A percentile compares a stretch with the other conserved stretches of the same genome.
These are phyloP conservation scores for Hyperoplus immaculatus DNA, from an alignment of 2,797 vertebrate species.

Conservation along the genomic window DNA sequence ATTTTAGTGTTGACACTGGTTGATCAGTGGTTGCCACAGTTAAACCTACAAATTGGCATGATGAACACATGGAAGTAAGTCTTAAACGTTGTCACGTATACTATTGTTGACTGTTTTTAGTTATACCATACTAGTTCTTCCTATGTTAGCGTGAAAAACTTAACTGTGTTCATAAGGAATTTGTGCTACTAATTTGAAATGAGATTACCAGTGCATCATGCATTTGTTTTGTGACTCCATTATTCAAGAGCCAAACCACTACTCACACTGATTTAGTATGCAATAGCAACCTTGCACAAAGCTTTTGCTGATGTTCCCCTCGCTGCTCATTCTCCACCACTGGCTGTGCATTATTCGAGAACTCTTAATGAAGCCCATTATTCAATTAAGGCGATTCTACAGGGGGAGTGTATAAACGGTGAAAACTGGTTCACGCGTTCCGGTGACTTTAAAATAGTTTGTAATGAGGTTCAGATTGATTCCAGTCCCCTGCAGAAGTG, in stretches of 20 bases:
- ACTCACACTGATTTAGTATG: slow-evolving; percentile 35
- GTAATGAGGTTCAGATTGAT: slow-evolving; percentile 76
- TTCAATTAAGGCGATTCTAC: slow-evolving; percentile 68
- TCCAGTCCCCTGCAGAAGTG: slow-evolving; percentile 44
- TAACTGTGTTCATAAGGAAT: slow-evolving; percentile 8
- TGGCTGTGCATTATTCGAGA: slow-evolving; percentile 53
- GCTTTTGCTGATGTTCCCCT: slow-evolving; percentile 47
- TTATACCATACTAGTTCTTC: not conserved
- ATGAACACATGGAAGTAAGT: not conserved
- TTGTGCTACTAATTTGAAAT: slow-evolving; percentile 12
- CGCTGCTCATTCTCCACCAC: slow-evolving; percentile 44
- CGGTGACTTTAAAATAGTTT: slow-evolving; percentile 55
- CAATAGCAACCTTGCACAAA: slow-evolving; percentile 37
- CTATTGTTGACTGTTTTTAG: not conserved
- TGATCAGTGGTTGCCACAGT: not conserved
- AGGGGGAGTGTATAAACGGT: slow-evolving; percentile 17
- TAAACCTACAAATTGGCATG: not conserved
- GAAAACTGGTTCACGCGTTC: slow-evolving; percentile 23
- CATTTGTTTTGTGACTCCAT: slow-evolving; percentile 27
- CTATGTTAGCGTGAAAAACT: not conserved
- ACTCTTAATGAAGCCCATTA: slow-evolving; percentile 73
- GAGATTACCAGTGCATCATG: slow-evolving; percentile 8
- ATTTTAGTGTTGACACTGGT: slow-evolving; percentile 3
- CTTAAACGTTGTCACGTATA: not conserved
- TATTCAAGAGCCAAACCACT: not conserved